These are phyloP conservation scores for Perodicticus potto DNA, from an alignment of 2,797 vertebrate genomes.

Conservation along the genomic window DNA sequence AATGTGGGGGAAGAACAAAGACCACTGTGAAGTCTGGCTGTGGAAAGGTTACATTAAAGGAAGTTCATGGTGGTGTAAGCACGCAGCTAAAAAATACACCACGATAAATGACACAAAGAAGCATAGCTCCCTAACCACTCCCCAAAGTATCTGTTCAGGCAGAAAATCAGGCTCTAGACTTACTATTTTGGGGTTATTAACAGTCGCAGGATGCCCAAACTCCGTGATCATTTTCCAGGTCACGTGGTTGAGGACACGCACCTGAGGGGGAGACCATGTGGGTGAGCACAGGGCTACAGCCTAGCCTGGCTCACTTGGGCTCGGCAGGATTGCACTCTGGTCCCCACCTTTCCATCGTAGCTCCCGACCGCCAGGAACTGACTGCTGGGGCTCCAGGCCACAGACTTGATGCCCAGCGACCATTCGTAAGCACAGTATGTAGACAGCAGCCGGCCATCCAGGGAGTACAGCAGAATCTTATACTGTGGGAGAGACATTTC, in stretches of 20 bases:
- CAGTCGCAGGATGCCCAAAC: conserved; percentile 91
- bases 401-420: conserved; percentile 95
- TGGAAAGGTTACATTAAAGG: fast-evolving
- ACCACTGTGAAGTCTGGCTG: fast-evolving
- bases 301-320: neutral
- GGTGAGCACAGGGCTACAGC: neutral
- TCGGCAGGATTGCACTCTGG: neutral
- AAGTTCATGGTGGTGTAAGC: fast-evolving
- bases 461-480: conserved; percentile 95
- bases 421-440: conserved; percentile 95
- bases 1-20: neutral
- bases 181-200: conserved; percentile 92
- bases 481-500: conserved; percentile 89
- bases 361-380: conserved; percentile 97
- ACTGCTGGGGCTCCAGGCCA: conserved; percentile 97
- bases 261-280: conserved; percentile 85
- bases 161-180: conserved; percentile 72
- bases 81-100: fast-evolving
- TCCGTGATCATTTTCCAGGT: conserved; percentile 96
- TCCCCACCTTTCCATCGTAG: conserved; percentile 95
- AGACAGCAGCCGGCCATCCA: conserved; percentile 96
- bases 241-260: conserved; percentile 96
- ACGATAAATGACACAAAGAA: fast-evolving
- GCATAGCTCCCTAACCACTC: fast-evolving
- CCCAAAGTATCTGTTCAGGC: fast-evolving